Evolutionary conservation across 2,113 vertebrate species (phyloP), one percentile per base, ranked within the genome.

Genomic region (Pandion haliaetus): DNA sequence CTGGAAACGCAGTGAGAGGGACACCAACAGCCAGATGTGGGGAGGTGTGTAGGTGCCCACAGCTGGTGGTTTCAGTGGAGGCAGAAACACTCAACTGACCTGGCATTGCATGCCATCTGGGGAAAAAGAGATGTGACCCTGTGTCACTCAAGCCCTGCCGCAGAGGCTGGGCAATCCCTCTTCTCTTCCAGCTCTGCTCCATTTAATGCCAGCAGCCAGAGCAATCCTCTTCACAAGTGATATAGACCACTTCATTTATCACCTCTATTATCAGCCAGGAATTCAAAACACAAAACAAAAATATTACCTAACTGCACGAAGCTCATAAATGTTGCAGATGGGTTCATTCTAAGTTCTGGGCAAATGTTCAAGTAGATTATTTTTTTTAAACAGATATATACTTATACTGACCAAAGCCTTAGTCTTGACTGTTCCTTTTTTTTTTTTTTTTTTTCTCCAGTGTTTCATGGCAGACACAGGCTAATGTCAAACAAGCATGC

Each of bases 291-390:
- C 26, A 89, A 93, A 78, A 14, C 77, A 93, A 90, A 95, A 92
- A 45, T 77, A 49, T 91, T 95, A 87, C 89, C 91, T 95, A 94
- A 96, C 82, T 91, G 28, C 19, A 36, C 8, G 14, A 86, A 90
- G 12, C 18, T 86, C 36, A 54, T 61, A 82, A 82, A 84, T 79
- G 58, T 82, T 86, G 78, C 95, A 95, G 59, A 95, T 78, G 94
- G 93, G 65, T 91, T 96, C 93, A 90, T 91, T 96, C 91, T 80
- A 80, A 95, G 84, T 82, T 95, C 89, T 94, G 86, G 95, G 96
- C 89, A 95, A 82, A 73, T 29, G 58, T 96, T 90, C 96, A 95
- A 96, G 82, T 65, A 34, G 9, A 10, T n/a, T 12, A 54, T 65
- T 63, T 80, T 77, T 86, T 65, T 29, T 6, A 34, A 86, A 59